Evolutionary conservation across 2,888 invertebrate species (phyloP), one percentile per base, ranked within the genome.

Genomic region (Junonia oenone): DNA sequence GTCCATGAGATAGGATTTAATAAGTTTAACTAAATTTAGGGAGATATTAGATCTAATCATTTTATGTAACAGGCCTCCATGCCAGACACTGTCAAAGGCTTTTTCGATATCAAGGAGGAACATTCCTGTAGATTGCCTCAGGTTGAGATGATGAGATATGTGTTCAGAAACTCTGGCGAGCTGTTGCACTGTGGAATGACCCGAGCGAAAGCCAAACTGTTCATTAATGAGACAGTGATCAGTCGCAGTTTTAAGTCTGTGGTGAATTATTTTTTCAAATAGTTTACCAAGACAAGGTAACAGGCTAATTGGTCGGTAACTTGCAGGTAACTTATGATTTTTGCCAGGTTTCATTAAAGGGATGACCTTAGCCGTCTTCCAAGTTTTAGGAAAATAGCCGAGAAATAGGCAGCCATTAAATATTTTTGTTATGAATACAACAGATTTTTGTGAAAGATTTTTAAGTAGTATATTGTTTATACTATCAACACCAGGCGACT

Each of bases 311-410:
- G 56, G 56, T 1, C 51, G 15, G 48, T 55, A 14, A 59, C 33
- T 46, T 56, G 50, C 22, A 55, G 49, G 9, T 29, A 17, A 1
- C 55, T 11, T 14, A 6, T 49, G 15, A 31, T 60, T 57, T 50
- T 63, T 63, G 4, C 57, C 52, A 2, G 56, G 51, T 45, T 63
- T 63, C 15, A 46, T 47, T 9, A 58, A 35, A 2, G 63, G 38
- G 15, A 61, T 51, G 2, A 56, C 54, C 48, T 59, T 61, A 2
- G 55, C 57, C 6, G 22, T n/a, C 45, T 62, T 61, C 61, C 46
- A 57, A 2, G 11, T 11, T 1, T 15, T 35, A 3, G 59, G 57
- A 35, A 51, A 51, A 33, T 51, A 35, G 29, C n/a, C 15, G n/a
- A 27, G n/a, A 8, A 45, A 6, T 13, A 45, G 13, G n/a, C 45